Evolutionary conservation across 2,888 invertebrate species (phyloP), one percentile per base, ranked within the genome.

Genomic region (Linnaemya vulpina): DNA sequence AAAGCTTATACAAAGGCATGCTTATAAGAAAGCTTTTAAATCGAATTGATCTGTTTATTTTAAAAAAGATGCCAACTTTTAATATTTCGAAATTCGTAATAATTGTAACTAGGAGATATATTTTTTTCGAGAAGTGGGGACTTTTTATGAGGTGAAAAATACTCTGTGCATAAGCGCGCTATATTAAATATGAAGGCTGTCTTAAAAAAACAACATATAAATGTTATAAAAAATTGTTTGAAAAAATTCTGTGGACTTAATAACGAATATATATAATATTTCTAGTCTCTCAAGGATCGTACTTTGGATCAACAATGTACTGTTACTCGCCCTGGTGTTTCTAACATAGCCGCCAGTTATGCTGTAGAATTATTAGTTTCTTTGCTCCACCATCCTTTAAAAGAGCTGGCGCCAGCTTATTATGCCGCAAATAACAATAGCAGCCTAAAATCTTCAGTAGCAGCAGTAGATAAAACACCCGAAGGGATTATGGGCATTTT

Each of bases 251-350:
- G 3, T 30, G 30, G 30, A 30, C 30, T 30, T 2, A 30, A 30
- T 30, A 30, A 30, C 30, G 30, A 30, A 5, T 5, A 30, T 30
- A 30, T 40, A 1, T 35, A 20, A 53, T 49, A 63, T 58, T 43
- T 63, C 63, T 92, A 98, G 98, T 98, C 98, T 0, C 94, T 96
- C 73, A 95, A 94, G 89, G 98, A 98, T 91, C 95, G 99, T 74
- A 98, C 99, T 0, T 92, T 99, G 83, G 99, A 99, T 92, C 98
- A 99, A 91, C 99, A 99, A 91, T 99, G 99, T 91, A 99, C 99
- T 0, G 99, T 99, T 22, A 97, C 98, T 0, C 94, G 99, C 74
- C 99, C 99, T 0, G 99, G 99, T 0, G 95, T 97, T 17, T 97
- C 98, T 0, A 96, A 96, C 90, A 95, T 99, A 70, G 98, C 98